Evolutionary conservation across 35 echinoderm and acorn worm genomes (phyloP).

Genomic region (Eucidaris tribuloides): DNA sequence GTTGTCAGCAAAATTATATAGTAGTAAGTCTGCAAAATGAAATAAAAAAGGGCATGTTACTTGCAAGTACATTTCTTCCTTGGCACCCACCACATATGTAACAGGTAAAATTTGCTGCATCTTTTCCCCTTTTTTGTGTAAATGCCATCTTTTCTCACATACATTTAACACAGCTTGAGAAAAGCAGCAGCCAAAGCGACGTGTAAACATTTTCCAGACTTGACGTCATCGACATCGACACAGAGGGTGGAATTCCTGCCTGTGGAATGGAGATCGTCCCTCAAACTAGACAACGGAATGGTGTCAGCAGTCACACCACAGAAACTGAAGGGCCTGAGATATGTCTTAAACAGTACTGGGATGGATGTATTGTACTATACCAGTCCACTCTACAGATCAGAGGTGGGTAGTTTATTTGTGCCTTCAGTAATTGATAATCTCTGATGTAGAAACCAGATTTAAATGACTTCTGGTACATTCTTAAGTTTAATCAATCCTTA

Average conservation of each 20-base stretch:
- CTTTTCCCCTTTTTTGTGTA: too few species aligned
- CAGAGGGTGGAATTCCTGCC: constrained; percentile 92
- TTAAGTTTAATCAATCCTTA: not conserved
- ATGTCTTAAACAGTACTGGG: constrained; percentile 86
- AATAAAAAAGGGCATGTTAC: too few species aligned
- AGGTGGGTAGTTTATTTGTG: constrained; percentile 56
- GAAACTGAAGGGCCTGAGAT: constrained; percentile 65
- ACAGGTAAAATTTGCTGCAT: too few species aligned
- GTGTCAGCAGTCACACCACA: constrained; percentile 79
- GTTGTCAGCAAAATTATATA: too few species aligned
- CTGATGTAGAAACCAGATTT: not conserved
- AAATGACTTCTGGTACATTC: too few species aligned
- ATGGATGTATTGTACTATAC: constrained; percentile 98
- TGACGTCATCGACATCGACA: constrained; percentile 42
- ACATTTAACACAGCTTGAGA: constrained; percentile 50
- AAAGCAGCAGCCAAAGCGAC: constrained; percentile 69
- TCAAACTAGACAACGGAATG: constrained; percentile 66
- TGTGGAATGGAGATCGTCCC: constrained; percentile 87
- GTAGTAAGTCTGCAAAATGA: too few species aligned
- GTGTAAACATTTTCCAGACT: constrained; percentile 78
- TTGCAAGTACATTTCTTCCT: too few species aligned
- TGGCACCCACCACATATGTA: too few species aligned
- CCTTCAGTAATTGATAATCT: not conserved
- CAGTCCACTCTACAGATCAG: constrained; percentile 95
- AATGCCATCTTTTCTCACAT: too few species aligned